Percentiles rank a stretch among this genome's conserved stretches.
These are phyloP conservation scores for Cryptoprocta ferox DNA, from an alignment of 2,797 vertebrate species.

Conservation along the genomic window DNA sequence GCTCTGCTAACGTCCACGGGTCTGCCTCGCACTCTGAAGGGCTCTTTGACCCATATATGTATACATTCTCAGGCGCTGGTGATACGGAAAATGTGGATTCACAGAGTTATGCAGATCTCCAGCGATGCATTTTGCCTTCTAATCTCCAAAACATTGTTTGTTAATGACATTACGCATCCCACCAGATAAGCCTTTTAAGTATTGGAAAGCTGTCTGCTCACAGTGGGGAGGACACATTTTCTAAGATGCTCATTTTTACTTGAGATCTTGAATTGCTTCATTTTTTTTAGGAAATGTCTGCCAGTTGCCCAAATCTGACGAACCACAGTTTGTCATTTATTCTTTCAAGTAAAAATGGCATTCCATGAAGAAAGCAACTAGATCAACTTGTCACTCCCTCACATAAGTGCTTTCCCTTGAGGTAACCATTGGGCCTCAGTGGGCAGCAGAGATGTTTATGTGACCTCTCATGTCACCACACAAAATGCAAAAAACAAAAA, in stretches of 20 bases:
- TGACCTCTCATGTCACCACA: neutral
- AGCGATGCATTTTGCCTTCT: neutral
- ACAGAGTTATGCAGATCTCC: neutral
- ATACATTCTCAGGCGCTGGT: too few relatives aligned
- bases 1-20: rapidly evolving
- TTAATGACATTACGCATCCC: neutral
- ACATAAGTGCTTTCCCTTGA: neutral
- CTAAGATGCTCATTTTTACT: neutral
- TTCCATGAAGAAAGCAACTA: neutral
- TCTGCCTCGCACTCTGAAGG: neutral
- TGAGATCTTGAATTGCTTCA: neutral
- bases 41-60: neutral
- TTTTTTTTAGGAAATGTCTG: neutral
- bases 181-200: neutral
- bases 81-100: neutral
- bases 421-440: neutral
- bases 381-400: neutral
- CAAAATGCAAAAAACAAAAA: neutral
- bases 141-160: neutral
- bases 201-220: neutral
- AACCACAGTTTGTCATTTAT: neutral
- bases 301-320: neutral
- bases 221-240: neutral
- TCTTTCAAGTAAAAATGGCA: neutral
- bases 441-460: neutral